phyloP scores from a whole-genome alignment of 2,888 invertebrate species.

The Epiblema foenella region DNA sequence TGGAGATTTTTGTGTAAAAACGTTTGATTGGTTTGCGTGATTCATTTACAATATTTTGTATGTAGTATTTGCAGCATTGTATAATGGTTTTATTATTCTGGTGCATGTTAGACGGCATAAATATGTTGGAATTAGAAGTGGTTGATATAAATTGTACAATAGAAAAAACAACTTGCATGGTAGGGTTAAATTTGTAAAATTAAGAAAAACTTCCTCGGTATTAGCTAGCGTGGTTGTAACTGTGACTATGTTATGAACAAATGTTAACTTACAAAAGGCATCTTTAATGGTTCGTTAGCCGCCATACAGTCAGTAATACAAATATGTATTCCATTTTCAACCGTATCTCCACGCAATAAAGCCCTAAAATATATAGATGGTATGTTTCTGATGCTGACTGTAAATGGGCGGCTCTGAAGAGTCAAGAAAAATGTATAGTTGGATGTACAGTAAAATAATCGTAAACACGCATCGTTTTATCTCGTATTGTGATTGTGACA shows the following conservation, averaged over 20 bases:
- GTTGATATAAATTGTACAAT: slow-evolving; percentile 8
- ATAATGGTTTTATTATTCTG: slow-evolving; percentile 11
- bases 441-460: too few species aligned
- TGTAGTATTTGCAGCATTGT: not conserved
- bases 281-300: not conserved
- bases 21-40: not conserved
- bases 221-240: slow-evolving; percentile 60
- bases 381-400: too few species aligned
- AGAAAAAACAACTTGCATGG: slow-evolving; percentile 28
- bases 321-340: too few species aligned
- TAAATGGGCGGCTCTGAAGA: too few species aligned
- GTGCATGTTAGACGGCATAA: slow-evolving; percentile 18
- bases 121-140: slow-evolving; percentile 8
- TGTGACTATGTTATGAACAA: not conserved
- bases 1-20: not conserved
- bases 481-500: too few species aligned
- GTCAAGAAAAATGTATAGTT: too few species aligned
- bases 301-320: too few species aligned
- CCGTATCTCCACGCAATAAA: too few species aligned
- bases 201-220: slow-evolving; percentile 50
- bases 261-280: not conserved
- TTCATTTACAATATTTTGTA: not conserved
- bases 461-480: too few species aligned
- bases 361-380: too few species aligned
- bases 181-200: slow-evolving; percentile 29